Evolutionary conservation across 2,888 invertebrate genomes (phyloP).

Genomic region (Eupeodes latifasciatus): DNA sequence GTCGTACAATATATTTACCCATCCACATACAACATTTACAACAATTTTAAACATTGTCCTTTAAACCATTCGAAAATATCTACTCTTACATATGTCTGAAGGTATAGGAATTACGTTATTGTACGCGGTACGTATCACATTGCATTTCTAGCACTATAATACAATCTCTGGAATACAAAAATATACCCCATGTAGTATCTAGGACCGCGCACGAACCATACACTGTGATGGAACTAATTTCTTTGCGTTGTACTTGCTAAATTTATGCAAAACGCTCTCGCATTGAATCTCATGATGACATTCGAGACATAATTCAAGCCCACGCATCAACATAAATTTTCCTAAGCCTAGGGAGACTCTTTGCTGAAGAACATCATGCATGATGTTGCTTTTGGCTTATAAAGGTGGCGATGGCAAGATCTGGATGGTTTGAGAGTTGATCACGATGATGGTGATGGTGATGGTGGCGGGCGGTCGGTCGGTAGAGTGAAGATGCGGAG

Average conservation of each 20-base stretch:
- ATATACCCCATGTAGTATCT: not conserved
- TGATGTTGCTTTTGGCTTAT: conserved; percentile 47
- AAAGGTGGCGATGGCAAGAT: conserved; percentile 67
- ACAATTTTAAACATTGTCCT: conserved; percentile 71
- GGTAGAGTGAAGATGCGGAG: not conserved
- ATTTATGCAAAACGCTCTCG: conserved; percentile 84
- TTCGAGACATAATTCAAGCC: conserved; percentile 84
- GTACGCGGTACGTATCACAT: not conserved
- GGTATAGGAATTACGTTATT: not conserved
- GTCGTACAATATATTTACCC: conserved; percentile 64
- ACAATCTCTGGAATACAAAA: not conserved
- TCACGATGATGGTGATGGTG: conserved; percentile 7
- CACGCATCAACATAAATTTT: conserved; percentile 80
- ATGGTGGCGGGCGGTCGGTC: not conserved
- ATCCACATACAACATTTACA: conserved; percentile 54
- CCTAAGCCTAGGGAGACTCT: conserved; percentile 70
- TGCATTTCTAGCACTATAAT: conserved; percentile 42
- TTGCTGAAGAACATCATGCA: conserved; percentile 61
- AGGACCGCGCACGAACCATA: conserved; percentile 44
- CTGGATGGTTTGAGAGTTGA: conserved; percentile 43
- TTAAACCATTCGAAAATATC: conserved; percentile 17
- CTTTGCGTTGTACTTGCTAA: conserved; percentile 78
- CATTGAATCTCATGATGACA: conserved; percentile 84
- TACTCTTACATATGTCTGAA: no score
- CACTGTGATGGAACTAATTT: conserved; percentile 73